Evolutionary conservation across 2,113 vertebrate genomes (phyloP), one percentile per base, ranked within the genome.

Genomic region (Nesoenas mayeri): DNA sequence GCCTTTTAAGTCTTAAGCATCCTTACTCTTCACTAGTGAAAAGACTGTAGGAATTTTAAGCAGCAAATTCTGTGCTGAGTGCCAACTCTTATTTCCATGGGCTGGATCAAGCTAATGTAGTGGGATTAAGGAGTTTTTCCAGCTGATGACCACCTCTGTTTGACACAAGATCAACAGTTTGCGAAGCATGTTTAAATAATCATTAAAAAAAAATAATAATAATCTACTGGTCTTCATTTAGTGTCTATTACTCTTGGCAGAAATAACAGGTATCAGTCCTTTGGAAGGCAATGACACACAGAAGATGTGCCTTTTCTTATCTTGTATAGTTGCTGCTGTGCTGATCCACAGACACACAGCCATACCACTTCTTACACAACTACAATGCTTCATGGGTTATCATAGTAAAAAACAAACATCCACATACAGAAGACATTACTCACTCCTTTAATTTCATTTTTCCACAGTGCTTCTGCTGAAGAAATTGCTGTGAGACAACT

Each of bases 391-490:
- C 61, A 19, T 24, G 28, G 15, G 28, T 79, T 81, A 73, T 1
- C 75, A 65, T 47, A 61, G 32, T 32, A 47, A 69, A 84, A 86
- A 9, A 36, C 54, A 86, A 71, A 50, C 36, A 78, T 83, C 70
- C 80, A 53, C 25, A 14, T 40, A 48, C 16, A 60, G 51, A 86
- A 81, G 40, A 60, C 61, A 42, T 4, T 19, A 65, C 36, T 89
- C 17, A 4, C 40, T 86, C 34, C 38, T 80, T 79, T 84, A 79
- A 73, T 85, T 91, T 87, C 12, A 51, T 72, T 96, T 95, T 79
- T 92, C 40, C 77, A 77, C 62, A 73, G 26, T 34, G 47, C 29
- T 89, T 85, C 84, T 93, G 79, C 65, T 73, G 65, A 62, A 90
- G 53, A 86, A 94, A 88, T 2, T 85, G 32, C 72, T 82, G 66